Base-by-base conservation (phyloP, 2,113 vertebrate genomes). In the Alligator mississippiensis region DNA sequence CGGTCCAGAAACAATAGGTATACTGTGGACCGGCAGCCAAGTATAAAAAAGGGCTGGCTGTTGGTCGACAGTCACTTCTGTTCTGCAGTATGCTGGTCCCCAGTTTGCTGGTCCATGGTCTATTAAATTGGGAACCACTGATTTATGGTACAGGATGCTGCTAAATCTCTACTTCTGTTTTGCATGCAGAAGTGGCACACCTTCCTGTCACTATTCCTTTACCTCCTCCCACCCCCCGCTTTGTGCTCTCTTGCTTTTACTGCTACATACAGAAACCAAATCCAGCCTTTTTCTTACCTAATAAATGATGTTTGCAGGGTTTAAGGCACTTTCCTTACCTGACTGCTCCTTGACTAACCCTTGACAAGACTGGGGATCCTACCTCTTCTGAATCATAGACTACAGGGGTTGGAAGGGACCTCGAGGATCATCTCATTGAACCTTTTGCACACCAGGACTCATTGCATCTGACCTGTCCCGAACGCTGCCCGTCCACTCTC, bases 191-290 rank as follows among this genome's bases (percentile, higher is more conserved):
- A 62, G 61, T 8, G n/a, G 17, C n/a, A 47, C 72, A 57, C 12
- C 55, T 61, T 11, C 59, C 2, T 30, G 0, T 58, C 22, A 74
- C 21, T 10, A 68, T 68, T 80, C 18, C 4, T 28, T 28, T 58
- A 19, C 55, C 21, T 57, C 19, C 59, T 57, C 70, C 27, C 34
- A 21, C 38, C 6, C 30, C n/a, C 59, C 17, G 58, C 17, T 66
- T 11, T 63, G 18, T 47, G 21, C 30, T 22, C 22, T 28, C 74
- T 18, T 81, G 77, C 2, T 21, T 72, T 76, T 34, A 22, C 58
- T 24, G 12, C 2, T 10, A 47, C 1, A 1, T 30, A 0, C 0
- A 34, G 27, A 58, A 89, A 11, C 10, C 57, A 57, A 76, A 5
- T 11, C 27, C 28, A 9, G 9, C 3, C 28, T 80, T 76, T 13